These are phyloP conservation scores for Embiotoca jacksoni DNA, from an alignment of 2,113 vertebrate species.

Conservation along the genomic window DNA sequence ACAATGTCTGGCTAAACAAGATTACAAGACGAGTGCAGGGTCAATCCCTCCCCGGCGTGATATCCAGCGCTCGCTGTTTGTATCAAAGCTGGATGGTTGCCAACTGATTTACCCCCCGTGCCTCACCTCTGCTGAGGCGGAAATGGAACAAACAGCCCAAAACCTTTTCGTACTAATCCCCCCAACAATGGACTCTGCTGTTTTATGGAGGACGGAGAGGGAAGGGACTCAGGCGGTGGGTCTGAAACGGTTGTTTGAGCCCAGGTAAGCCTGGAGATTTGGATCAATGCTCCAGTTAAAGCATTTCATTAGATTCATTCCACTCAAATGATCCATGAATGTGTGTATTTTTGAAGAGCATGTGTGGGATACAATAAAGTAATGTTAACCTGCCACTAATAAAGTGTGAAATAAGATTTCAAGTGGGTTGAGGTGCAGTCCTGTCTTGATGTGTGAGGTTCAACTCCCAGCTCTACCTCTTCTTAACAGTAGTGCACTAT, in stretches of 20 bases:
- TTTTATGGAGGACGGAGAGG: conserved; percentile 41
- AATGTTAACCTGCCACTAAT: not conserved
- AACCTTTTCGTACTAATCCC: conserved; percentile 60
- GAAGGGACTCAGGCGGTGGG: conserved; percentile 26
- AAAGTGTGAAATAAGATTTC: not conserved
- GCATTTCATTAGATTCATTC: conserved; percentile 46
- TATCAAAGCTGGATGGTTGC: conserved; percentile 36
- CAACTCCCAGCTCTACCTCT: no score
- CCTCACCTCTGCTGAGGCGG: conserved; percentile 51
- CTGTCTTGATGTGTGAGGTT: no score
- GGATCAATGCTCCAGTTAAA: conserved; percentile 42
- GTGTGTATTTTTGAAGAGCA: not conserved
- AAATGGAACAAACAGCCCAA: conserved; percentile 61
- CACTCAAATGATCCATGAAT: conserved; percentile 18
- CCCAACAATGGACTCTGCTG: conserved; percentile 62
- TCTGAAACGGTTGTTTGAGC: conserved; percentile 21
- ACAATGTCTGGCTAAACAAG: conserved; percentile 33
- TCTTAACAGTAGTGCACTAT: no score
- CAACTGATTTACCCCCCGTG: conserved; percentile 58
- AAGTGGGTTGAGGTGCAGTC: not conserved
- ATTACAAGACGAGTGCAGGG: conserved; percentile 31
- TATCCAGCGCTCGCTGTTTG: conserved; percentile 22
- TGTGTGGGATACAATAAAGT: not conserved
- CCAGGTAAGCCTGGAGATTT: conserved; percentile 52
- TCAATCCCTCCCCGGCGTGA: conserved; percentile 26